These are phyloP conservation scores for Zaprionus inermis DNA, from an alignment of 1,140 invertebrate species.

Conservation along the genomic window DNA sequence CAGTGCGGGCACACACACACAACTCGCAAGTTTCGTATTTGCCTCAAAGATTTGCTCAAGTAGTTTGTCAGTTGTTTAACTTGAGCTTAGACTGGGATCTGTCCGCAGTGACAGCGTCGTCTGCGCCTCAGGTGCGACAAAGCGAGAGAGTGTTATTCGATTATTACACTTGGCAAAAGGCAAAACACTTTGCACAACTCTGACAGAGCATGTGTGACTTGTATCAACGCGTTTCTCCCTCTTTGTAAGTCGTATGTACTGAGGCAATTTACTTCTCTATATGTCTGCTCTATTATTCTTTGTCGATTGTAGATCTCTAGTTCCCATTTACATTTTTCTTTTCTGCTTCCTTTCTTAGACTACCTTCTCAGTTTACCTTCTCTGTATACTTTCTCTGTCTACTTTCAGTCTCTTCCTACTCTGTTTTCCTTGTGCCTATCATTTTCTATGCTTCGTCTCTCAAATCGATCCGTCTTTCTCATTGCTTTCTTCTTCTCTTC, in stretches of 20 bases:
- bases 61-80: constrained; percentile 25
- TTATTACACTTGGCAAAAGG: not conserved
- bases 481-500: no score
- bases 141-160: not conserved
- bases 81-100: constrained; percentile 6
- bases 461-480: no score
- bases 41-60: constrained; percentile 32
- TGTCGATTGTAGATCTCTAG: no score
- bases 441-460: no score
- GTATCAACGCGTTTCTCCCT: no score
- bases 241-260: not conserved
- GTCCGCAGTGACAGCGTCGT: not conserved
- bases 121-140: not conserved
- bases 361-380: not conserved
- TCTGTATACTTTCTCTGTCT: not conserved
- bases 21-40: constrained; percentile 7
- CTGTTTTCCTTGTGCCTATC: no score
- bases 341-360: not conserved
- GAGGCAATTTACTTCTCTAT: not conserved
- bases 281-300: not conserved
- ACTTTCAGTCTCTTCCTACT: no score
- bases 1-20: not conserved
- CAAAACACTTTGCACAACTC: not conserved
- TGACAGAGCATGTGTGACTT: not conserved
- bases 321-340: not conserved